A percentile compares a stretch with the other conserved stretches of the same genome.
Evolutionary conservation across 1,140 invertebrate species (phyloP).

Genomic region (Drosophila triauraria): DNA sequence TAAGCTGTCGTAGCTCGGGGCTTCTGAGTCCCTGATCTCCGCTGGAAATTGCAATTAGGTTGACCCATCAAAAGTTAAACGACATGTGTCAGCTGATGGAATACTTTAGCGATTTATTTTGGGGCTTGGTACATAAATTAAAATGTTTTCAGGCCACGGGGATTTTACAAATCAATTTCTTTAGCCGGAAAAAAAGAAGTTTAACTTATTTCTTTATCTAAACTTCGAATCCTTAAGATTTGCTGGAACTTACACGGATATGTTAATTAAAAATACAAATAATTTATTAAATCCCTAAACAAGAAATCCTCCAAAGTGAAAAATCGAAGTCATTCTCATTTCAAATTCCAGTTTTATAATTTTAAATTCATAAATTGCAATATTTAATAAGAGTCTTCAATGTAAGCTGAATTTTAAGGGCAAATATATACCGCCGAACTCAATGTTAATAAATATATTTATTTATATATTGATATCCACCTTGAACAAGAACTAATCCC

Average conservation of each 20-base stretch:
- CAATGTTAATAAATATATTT: too few relatives aligned
- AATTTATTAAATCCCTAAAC: background rate
- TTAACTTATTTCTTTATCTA: too few relatives aligned
- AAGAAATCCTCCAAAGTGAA: background rate
- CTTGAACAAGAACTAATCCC: background rate
- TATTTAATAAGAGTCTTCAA: background rate
- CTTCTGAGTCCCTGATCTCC: background rate
- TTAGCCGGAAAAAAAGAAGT: too few relatives aligned
- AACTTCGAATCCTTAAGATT: background rate
- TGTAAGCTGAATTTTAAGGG: too few relatives aligned
- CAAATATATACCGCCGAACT: too few relatives aligned
- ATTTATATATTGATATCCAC: background rate
- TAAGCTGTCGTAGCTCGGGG: slow-evolving; percentile 16
- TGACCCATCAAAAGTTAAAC: slow-evolving; percentile 36
- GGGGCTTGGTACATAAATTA: background rate
- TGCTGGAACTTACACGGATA: too few relatives aligned
- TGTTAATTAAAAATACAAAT: too few relatives aligned
- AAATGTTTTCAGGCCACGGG: background rate
- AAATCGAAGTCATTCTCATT: background rate
- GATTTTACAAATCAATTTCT: background rate
- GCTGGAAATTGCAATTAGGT: slow-evolving; percentile 4
- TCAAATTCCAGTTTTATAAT: background rate
- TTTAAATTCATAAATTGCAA: too few relatives aligned
- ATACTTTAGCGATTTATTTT: background rate
- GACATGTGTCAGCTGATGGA: slow-evolving; percentile 16